Conservation (phyloP, 2,113 vertebrate species). For the Tachysurus fulvidraco region DNA sequence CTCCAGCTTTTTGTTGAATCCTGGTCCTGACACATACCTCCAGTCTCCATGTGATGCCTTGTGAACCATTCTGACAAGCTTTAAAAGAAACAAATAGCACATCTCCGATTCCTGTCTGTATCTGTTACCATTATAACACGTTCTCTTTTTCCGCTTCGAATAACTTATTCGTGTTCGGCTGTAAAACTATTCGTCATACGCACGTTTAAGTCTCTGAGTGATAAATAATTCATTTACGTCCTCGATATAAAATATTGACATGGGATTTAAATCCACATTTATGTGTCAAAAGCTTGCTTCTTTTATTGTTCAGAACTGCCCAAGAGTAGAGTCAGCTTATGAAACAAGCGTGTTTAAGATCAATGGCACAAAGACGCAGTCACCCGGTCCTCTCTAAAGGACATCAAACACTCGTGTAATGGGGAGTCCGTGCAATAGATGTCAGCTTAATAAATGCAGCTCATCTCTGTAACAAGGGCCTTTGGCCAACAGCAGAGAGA, state of each 20-base stretch:
- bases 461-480: slow-evolving; percentile 37
- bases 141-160: background rate
- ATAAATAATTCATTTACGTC: background rate
- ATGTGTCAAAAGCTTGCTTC: background rate
- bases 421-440: slow-evolving; percentile 43
- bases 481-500: slow-evolving; percentile 23
- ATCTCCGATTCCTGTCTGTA: background rate
- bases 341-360: slow-evolving; percentile 40
- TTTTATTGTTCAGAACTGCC: background rate
- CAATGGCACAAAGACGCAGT: slow-evolving; percentile 28
- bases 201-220: background rate
- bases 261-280: background rate
- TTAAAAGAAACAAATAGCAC: background rate
- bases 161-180: background rate
- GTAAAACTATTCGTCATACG: background rate
- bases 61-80: background rate
- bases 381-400: slow-evolving; percentile 21
- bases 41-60: background rate
- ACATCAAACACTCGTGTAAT: slow-evolving; percentile 47
- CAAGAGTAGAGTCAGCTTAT: slow-evolving; percentile 6
- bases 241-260: background rate
- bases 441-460: slow-evolving; percentile 45
- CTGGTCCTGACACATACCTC: background rate
- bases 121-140: background rate
- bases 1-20: background rate